Percentiles rank a stretch among this genome's conserved stretches.
Evolutionary conservation across 2,888 invertebrate species (phyloP).

Genomic region (Pantelozetes paolii): DNA sequence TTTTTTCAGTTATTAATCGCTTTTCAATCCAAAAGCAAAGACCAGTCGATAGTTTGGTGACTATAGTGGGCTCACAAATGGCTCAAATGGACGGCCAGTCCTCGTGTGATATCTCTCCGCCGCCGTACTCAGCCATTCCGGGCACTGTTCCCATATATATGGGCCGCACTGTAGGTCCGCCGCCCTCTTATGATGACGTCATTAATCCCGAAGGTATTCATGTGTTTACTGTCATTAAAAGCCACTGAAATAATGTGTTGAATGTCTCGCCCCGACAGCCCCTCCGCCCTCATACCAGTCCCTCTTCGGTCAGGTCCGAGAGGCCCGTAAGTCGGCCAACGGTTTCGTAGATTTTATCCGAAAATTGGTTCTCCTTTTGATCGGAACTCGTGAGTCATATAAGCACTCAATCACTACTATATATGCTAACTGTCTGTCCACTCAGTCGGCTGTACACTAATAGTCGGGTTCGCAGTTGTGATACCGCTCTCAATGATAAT

Average conservation of each 20-base stretch:
- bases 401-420: background rate
- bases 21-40: background rate
- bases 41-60: background rate
- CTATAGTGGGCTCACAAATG: background rate
- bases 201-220: constrained; percentile 60
- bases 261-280: constrained; percentile 51
- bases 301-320: constrained; percentile 62
- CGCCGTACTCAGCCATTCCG: constrained; percentile 44
- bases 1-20: background rate
- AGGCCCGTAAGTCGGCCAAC: constrained; percentile 61
- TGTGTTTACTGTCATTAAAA: background rate
- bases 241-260: too few species aligned
- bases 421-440: constrained; percentile 49
- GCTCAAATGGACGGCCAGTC: background rate
- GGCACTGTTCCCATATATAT: constrained; percentile 48
- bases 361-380: constrained; percentile 60
- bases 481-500: constrained; percentile 66
- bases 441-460: constrained; percentile 64
- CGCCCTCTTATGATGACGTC: constrained; percentile 63
- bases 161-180: constrained; percentile 54
- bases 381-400: constrained; percentile 61
- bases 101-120: background rate
- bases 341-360: constrained; percentile 62
- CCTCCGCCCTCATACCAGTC: constrained; percentile 67
- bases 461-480: constrained; percentile 62